These are phyloP conservation scores for Poecilia wingei DNA, from an alignment of 2,797 vertebrate genomes.

Conservation along the genomic window DNA sequence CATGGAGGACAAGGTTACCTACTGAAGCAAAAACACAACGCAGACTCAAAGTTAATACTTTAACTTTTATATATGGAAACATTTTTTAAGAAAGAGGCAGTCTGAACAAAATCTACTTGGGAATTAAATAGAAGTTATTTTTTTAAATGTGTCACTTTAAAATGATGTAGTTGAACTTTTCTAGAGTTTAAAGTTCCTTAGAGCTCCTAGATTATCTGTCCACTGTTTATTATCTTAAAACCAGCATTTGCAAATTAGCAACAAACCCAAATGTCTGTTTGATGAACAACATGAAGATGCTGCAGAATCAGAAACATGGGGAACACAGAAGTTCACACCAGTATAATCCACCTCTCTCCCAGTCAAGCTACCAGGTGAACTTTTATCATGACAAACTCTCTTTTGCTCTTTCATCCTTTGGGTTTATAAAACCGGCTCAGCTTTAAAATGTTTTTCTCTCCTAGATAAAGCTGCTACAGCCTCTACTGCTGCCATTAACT, in stretches of 20 bases:
- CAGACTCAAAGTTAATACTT: neutral
- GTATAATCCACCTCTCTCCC: neutral
- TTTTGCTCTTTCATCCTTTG: neutral
- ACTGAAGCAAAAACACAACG: constrained; percentile 8
- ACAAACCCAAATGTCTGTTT: neutral
- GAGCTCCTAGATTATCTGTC: neutral
- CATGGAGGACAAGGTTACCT: constrained; percentile 4
- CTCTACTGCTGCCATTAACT: neutral
- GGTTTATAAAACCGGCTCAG: neutral
- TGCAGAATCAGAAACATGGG: neutral
- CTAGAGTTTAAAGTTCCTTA: neutral
- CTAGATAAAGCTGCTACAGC: neutral
- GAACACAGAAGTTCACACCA: neutral
- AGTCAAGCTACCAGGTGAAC: neutral
- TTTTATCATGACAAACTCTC: neutral
- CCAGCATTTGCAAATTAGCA: neutral
- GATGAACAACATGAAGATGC: neutral
- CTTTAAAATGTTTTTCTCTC: neutral
- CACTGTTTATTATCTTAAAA: neutral
- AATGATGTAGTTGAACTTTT: neutral
- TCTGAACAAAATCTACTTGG: neutral
- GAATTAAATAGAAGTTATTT: neutral
- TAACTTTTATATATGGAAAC: neutral
- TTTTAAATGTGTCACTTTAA: neutral
- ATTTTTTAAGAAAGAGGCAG: neutral